Conservation (phyloP, 1,140 invertebrate species). For the Drosophila pallidifrons region DNA sequence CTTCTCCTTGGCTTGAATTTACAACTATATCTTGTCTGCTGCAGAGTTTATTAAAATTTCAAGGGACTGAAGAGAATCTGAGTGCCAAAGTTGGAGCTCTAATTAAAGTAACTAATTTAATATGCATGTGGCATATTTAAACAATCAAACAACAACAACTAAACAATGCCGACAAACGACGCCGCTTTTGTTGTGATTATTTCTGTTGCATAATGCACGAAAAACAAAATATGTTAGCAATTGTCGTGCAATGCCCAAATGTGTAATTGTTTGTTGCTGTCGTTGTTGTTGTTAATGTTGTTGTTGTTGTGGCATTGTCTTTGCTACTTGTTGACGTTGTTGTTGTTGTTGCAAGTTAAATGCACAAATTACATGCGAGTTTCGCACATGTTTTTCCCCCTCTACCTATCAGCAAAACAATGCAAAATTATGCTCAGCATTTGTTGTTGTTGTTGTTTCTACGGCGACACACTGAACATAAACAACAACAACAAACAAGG, state of each 20-base stretch:
- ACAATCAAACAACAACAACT: not conserved
- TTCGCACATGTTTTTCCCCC: conserved; percentile 22
- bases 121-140: not conserved
- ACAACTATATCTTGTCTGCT: not conserved
- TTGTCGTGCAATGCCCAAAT: conserved; percentile 9
- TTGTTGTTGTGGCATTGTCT: conserved; percentile 31
- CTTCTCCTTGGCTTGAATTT: not conserved
- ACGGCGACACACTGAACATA: conserved; percentile 7
- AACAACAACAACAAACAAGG: conserved; percentile 51
- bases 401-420: conserved; percentile 31
- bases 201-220: conserved; percentile 17
- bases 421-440: conserved; percentile 44
- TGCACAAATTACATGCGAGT: conserved; percentile 68
- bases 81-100: not conserved
- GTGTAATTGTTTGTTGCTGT: conserved; percentile 25
- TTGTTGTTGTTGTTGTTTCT: conserved; percentile 45
- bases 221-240: conserved; percentile 21
- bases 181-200: not conserved
- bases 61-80: not conserved
- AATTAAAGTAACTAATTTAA: conserved; percentile 1
- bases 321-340: conserved; percentile 37
- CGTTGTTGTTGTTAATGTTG: conserved; percentile 42
- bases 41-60: not conserved
- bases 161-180: not conserved
- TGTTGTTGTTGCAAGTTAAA: conserved; percentile 60